Evolutionary conservation across 2,797 vertebrate genomes (phyloP), one percentile per base, ranked within the genome.

Genomic region (Gallirallus australis): DNA sequence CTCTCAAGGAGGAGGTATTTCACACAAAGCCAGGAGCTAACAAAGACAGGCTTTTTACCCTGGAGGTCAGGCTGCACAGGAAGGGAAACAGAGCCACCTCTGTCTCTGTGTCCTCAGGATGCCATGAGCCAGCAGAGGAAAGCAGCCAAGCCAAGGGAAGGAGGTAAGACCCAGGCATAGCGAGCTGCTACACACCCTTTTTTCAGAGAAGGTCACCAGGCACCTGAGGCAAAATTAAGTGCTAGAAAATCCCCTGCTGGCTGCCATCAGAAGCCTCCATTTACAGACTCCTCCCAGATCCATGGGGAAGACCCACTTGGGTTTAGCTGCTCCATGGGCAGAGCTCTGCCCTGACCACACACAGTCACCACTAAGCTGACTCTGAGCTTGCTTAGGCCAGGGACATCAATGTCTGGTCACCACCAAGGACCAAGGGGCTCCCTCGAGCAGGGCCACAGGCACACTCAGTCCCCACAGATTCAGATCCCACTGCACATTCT

Each of bases 251-350:
- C 59, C 61, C 17, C 33, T 57, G 28, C 23, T 33, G 30, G n/a
- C 31, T 53, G 57, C 77, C 77, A 57, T 39, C 42, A 84, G 48
- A 79, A 66, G 18, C 13, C 14, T 70, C 30, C 3, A 0, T 73
- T 63, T 56, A 52, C 9, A 50, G 23, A 83, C 4, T 25, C 13
- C 21, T 11, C 16, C 3, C 11, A 23, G 25, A 66, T 27, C 15
- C 6, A 21, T 9, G 0, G 2, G 30, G 21, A 61, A 18, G 42
- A 66, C 35, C 19, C 13, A 2, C 0, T 0, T 6, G 7, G 33
- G 15, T 50, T 59, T n/a, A 54, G 66, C 56, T 23, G 23, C 27
- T 66, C 50, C 39, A 4, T 0, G 15, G 42, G 15, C 68, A 73
- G 48, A 76, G 59, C 23, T 75, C 37, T 69, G 65, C 25, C 24